A percentile compares a stretch with the other conserved stretches of the same genome.
phyloP scores from a whole-genome alignment of 2,113 vertebrate species.

The Elaphurus davidianus region DNA sequence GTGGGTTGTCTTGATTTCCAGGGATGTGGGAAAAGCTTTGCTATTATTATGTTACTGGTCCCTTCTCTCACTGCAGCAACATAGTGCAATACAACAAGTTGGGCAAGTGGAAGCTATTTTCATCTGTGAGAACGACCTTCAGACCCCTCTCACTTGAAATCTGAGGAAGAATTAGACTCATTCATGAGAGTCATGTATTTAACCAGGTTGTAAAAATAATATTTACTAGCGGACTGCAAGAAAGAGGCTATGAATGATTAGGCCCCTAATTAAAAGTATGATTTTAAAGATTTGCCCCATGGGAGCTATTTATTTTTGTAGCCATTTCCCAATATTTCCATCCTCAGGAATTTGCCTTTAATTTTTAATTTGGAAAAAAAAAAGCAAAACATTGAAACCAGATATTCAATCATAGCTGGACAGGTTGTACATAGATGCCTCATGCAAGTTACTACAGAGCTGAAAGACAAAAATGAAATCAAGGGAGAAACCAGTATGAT shows the following conservation, averaged over 20 bases:
- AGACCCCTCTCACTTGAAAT: neutral
- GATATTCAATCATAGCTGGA: slow-evolving; percentile 29
- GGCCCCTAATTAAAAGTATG: neutral
- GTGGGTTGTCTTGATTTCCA: neutral
- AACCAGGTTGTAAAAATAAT: slow-evolving; percentile 20
- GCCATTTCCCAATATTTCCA: slow-evolving; percentile 34
- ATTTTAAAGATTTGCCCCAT: slow-evolving; percentile 24
- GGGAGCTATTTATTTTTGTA: neutral
- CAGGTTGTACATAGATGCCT: neutral
- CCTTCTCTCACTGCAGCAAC: neutral
- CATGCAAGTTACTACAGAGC: neutral
- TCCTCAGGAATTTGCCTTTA: slow-evolving; percentile 32
- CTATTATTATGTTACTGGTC: neutral
- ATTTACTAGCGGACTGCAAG: neutral
- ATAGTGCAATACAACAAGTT: neutral
- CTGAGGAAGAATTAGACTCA: neutral
- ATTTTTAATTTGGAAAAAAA: slow-evolving; percentile 9
- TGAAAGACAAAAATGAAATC: neutral
- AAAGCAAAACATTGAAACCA: neutral
- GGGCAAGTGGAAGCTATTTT: neutral
- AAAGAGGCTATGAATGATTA: neutral
- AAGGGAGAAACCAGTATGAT: neutral
- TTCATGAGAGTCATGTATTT: neutral
- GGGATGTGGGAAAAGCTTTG: neutral
- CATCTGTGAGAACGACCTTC: neutral